Base-by-base conservation (phyloP, 2,888 invertebrate species). In the Diaperis boleti region DNA sequence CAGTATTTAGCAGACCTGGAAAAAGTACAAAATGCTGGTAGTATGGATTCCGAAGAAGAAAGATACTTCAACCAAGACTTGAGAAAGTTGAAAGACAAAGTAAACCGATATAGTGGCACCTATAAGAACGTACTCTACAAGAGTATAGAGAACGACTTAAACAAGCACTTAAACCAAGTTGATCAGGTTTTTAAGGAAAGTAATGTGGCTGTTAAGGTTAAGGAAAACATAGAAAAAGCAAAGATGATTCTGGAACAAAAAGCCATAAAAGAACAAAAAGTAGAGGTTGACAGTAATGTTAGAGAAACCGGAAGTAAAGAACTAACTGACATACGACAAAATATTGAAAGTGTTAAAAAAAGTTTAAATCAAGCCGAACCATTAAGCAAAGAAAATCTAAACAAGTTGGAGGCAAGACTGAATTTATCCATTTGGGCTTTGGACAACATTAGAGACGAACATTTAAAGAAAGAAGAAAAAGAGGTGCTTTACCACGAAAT, bases 111-210 rank as follows among this genome's bases (percentile, higher is more conserved):
- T 63, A 66, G 69, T 10, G 74, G 75, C 1, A 65, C 69, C 0
- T 72, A 72, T 54, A 70, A 68, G 60, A 73, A 74, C 4, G 72
- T 74, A 0, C 52, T 72, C n/a, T 75, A 73, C 39, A 72, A 71
- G 18, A 59, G 66, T 15, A 62, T 75, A 10, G 75, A 75, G 52
- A 67, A 68, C 31, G 70, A 73, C 22, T 44, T 74, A 8, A 70
- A 72, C 41, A 71, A 69, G 47, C 33, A 69, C 14, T 57, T 70
- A 5, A 20, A 63, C 7, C 64, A 69, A 22, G 62, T 66, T 1
- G 67, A 64, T 11, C 67, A 69, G 11, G 55, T 65, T 26, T 47
- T 71, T n/a, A 60, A 66, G 1, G 65, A 72, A 35, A 62, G 64
- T 60, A 22, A 44, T 1, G 49, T 42, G 11, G 54, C 68, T 5